Evolutionary conservation across 2,888 invertebrate genomes (phyloP).

Genomic region (Drosophila acutilabella): DNA sequence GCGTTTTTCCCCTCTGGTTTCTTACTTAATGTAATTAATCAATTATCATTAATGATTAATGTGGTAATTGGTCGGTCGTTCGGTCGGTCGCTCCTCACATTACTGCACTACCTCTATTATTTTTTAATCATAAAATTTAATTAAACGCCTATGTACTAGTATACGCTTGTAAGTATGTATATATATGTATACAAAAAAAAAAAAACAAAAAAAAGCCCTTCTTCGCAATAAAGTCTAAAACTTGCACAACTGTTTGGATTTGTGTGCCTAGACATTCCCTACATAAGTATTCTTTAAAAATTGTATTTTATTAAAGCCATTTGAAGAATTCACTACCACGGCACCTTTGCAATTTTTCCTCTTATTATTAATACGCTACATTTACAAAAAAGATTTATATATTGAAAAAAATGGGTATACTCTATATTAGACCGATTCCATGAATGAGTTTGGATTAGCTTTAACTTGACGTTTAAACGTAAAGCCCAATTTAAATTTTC

Average conservation of each 20-base stretch:
- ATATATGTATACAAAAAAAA: slow-evolving; percentile 21
- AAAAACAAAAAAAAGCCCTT: slow-evolving; percentile 32
- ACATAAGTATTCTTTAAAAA: slow-evolving; percentile 40
- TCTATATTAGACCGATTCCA: neutral
- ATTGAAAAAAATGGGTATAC: slow-evolving; percentile 13
- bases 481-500: too few species aligned
- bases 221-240: slow-evolving; percentile 36
- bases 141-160: slow-evolving; percentile 9
- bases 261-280: slow-evolving; percentile 39
- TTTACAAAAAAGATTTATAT: slow-evolving; percentile 3
- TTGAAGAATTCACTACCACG: slow-evolving; percentile 80
- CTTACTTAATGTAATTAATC: slow-evolving; percentile 25
- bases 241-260: slow-evolving; percentile 48
- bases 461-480: too few species aligned
- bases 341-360: slow-evolving; percentile 64
- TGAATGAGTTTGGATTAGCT: too few species aligned
- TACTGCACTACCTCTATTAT: slow-evolving; percentile 6
- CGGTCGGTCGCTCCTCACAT: slow-evolving; percentile 76
- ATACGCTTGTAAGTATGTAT: slow-evolving; percentile 38
- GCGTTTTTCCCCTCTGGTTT: slow-evolving; percentile 12
- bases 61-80: slow-evolving; percentile 78
- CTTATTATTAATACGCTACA: slow-evolving; percentile 12
- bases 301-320: slow-evolving; percentile 79
- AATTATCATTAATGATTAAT: slow-evolving; percentile 25
- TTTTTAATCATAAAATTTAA: slow-evolving; percentile 16